Conservation (phyloP, 92 coral and sea anemone species). For the Parazoanthus swiftii region DNA sequence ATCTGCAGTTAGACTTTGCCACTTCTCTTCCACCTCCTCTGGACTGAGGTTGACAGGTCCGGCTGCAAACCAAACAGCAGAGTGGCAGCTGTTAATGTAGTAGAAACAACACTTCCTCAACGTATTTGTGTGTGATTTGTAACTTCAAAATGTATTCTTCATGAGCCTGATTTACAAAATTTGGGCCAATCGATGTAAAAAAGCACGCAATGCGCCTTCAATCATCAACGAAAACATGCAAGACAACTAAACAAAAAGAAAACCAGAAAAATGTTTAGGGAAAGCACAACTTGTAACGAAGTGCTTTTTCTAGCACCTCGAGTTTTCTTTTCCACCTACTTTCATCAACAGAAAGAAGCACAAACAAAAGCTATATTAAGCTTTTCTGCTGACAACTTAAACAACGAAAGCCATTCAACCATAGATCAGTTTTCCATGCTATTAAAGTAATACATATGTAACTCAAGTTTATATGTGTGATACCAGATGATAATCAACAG, state of each 20-base stretch:
- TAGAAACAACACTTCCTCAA: not conserved
- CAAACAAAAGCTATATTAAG: too few relatives aligned
- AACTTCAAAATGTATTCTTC: too few relatives aligned
- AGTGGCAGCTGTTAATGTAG: conserved; percentile 1
- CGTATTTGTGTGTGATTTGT: not conserved
- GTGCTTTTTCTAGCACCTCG: too few relatives aligned
- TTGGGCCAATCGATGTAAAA: too few relatives aligned
- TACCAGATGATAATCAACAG: not conserved
- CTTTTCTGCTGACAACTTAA: too few relatives aligned
- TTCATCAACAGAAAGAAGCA: too few relatives aligned
- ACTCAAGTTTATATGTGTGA: too few relatives aligned
- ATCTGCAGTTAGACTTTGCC: conserved; percentile 89
- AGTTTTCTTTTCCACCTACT: too few relatives aligned
- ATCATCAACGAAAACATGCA: not conserved
- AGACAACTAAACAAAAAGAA: not conserved
- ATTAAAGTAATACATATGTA: not conserved
- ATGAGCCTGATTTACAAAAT: too few relatives aligned
- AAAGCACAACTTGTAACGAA: not conserved
- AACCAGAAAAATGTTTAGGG: not conserved
- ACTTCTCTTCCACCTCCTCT: conserved; percentile 82
- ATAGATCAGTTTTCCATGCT: too few relatives aligned
- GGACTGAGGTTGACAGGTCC: conserved; percentile 44
- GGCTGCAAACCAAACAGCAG: not conserved
- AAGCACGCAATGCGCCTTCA: too few relatives aligned
- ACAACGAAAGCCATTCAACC: too few relatives aligned